Evolutionary conservation across 2,888 invertebrate species (phyloP), one percentile per base, ranked within the genome.

Genomic region (Hydrotaea diabolus): DNA sequence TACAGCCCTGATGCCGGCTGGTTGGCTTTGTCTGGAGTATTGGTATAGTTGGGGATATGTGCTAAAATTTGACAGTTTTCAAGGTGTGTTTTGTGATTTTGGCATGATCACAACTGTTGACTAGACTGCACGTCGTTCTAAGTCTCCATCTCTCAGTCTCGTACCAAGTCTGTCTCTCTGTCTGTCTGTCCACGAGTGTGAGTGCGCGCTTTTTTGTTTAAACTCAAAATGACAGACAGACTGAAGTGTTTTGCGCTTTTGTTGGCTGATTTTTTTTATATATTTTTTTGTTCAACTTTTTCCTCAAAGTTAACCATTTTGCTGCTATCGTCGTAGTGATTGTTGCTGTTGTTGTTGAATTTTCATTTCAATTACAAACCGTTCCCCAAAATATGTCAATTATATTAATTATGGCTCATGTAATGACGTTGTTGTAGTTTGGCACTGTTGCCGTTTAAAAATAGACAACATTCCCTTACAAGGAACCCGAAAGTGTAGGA

Each of bases 311-410:
- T 11, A 11, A 77, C 21, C 11, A 15, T 78, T 79, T 74, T 75
- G 13, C 75, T 79, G 66, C 46, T 75, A 8, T 78, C 76, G 66
- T 49, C 11, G 31, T 7, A 17, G 55, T 7, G 21, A 13, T 23
- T 46, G 74, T 31, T 75, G 39, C 31, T 72, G 71, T 57, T 59
- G 23, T 57, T 57, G 59, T 13, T 39, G 59, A 46, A 82, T 82
- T 82, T 82, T 82, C 82, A 85, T 85, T 85, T 85, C 85, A 85
- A 85, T 85, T 85, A 82, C 79, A 82, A 85, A 85, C 85, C 85
- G 79, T 71, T 74, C 90, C 90, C 88, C 88, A 87, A 90, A 91
- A 90, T 83, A 89, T 90, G 91, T 91, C 91, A 91, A 91, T 91
- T 91, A 91, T 90, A 91, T 90, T 90, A 91, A 91, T 91, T 91